Conservation (phyloP, 2,113 vertebrate genomes). For the Otis tarda region DNA sequence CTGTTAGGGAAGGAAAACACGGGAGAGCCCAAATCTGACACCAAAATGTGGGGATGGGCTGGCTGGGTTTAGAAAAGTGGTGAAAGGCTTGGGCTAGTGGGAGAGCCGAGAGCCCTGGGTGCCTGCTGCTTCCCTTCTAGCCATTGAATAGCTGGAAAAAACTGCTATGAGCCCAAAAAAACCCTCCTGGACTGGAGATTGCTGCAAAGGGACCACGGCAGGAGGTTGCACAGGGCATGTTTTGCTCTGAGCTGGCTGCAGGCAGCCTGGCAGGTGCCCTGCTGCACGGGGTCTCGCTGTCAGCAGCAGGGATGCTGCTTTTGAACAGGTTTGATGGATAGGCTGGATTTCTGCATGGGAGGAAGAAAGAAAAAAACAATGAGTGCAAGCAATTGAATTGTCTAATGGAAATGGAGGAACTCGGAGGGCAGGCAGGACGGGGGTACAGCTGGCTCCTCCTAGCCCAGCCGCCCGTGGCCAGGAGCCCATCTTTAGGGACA, state of each 20-base stretch:
- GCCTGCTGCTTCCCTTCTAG: background rate
- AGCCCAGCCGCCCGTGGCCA: accelerated
- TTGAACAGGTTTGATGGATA: background rate
- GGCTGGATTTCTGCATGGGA: background rate
- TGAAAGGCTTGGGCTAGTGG: background rate
- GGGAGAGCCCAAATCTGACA: background rate
- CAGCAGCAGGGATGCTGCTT: background rate
- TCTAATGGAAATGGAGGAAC: background rate
- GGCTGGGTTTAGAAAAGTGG: background rate
- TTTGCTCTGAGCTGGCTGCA: background rate
- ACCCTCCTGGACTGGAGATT: background rate
- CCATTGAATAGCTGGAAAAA: background rate
- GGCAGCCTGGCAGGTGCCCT: background rate
- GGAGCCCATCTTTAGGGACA: background rate
- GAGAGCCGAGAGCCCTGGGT: background rate
- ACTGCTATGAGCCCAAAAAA: background rate
- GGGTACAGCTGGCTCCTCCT: background rate
- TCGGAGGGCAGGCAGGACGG: background rate
- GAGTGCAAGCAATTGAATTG: background rate
- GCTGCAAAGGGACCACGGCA: background rate
- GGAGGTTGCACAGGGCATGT: background rate
- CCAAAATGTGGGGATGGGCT: background rate
- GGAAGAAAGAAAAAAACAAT: background rate
- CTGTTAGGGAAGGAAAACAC: background rate
- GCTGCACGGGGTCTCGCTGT: accelerated